phyloP scores from a whole-genome alignment of 2,797 vertebrate genomes.

The Masticophis lateralis region DNA sequence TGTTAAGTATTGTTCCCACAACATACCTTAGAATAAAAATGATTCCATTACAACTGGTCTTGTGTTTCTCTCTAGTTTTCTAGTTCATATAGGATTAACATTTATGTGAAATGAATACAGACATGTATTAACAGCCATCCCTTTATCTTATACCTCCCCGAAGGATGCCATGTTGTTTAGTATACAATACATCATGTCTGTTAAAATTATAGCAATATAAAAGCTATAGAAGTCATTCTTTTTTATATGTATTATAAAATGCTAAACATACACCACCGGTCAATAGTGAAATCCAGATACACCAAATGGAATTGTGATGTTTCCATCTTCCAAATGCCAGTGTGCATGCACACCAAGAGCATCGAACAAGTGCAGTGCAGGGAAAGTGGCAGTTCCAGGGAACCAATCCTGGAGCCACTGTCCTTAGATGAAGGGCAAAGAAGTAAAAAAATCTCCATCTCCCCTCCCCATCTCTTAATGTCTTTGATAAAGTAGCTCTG shows the following conservation, averaged over 20 bases:
- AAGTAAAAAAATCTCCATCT: neutral
- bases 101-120: slow-evolving; percentile 1
- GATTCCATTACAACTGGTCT: slow-evolving; percentile 32
- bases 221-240: slow-evolving; percentile 9
- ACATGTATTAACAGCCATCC: slow-evolving; percentile 8
- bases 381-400: neutral
- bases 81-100: slow-evolving; percentile 1
- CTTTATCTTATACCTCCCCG: neutral
- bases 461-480: no score
- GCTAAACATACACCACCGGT: neutral
- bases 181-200: slow-evolving; percentile 13
- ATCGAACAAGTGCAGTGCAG: neutral
- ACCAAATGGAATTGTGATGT: neutral
- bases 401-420: neutral
- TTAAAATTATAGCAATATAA: neutral
- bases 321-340: neutral
- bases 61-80: slow-evolving; percentile 4
- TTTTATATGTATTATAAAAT: slow-evolving; percentile 24
- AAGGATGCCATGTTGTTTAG: slow-evolving; percentile 24
- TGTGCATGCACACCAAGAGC: neutral
- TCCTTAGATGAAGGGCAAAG: neutral
- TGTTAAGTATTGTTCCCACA: slow-evolving; percentile 12
- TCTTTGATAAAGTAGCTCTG: neutral
- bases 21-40: slow-evolving; percentile 32
- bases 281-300: slow-evolving; percentile 5